These are phyloP conservation scores for Drosophila micromelanica DNA, from an alignment of 1,140 invertebrate species.

Conservation along the genomic window DNA sequence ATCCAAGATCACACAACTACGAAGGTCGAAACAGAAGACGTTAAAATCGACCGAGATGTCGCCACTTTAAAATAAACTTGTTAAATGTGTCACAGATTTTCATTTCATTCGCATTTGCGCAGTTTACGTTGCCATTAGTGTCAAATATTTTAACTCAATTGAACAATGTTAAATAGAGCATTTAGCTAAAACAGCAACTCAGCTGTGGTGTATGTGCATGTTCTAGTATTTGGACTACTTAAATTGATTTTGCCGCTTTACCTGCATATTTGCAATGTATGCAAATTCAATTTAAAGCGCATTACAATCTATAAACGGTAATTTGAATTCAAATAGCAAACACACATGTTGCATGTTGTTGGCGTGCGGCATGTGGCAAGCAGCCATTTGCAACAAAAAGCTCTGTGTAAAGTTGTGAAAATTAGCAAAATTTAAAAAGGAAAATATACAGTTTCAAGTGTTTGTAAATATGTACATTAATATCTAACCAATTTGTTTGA, in stretches of 20 bases:
- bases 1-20: too few relatives aligned
- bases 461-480: slow-evolving; percentile 19
- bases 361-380: background rate
- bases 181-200: background rate
- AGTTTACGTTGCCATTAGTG: background rate
- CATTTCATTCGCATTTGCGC: background rate
- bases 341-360: slow-evolving; percentile 48
- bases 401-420: slow-evolving; percentile 5
- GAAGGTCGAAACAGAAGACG: too few relatives aligned
- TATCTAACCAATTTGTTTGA: slow-evolving; percentile 51
- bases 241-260: slow-evolving; percentile 19
- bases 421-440: slow-evolving; percentile 9
- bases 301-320: slow-evolving; percentile 46
- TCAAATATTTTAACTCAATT: slow-evolving; percentile 12
- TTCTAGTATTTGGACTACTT: background rate
- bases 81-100: slow-evolving; percentile 1
- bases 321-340: slow-evolving; percentile 35
- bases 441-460: background rate
- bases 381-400: background rate
- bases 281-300: slow-evolving; percentile 43
- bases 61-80: background rate
- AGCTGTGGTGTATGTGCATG: background rate
- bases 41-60: too few relatives aligned
- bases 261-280: slow-evolving; percentile 16
- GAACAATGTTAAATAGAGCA: background rate